These are phyloP conservation scores for Cheirogaleus medius DNA, from an alignment of 2,113 vertebrate genomes.

Conservation along the genomic window DNA sequence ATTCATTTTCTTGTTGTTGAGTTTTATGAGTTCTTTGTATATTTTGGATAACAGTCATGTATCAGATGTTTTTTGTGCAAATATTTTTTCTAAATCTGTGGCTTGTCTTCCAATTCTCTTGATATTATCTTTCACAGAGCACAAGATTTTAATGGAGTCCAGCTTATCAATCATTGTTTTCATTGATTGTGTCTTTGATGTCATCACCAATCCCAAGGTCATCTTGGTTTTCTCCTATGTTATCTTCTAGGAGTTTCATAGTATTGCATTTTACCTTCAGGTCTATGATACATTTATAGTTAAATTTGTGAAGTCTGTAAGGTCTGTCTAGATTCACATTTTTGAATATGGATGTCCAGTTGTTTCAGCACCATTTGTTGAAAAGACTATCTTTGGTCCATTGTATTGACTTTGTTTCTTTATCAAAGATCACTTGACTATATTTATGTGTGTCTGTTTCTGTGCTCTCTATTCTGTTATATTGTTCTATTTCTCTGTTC, in stretches of 20 bases:
- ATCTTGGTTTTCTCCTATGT: background rate
- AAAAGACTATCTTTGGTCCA: background rate
- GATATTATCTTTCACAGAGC: background rate
- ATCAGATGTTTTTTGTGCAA: background rate
- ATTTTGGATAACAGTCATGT: background rate
- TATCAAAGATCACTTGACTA: background rate
- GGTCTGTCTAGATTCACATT: background rate
- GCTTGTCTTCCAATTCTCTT: background rate
- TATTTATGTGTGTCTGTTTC: background rate
- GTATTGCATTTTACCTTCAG: background rate
- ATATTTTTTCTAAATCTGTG: background rate
- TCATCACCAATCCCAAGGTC: background rate
- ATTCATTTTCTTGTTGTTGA: background rate
- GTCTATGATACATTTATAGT: background rate
- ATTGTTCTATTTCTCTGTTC: background rate
- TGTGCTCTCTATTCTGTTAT: background rate
- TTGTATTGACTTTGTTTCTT: background rate
- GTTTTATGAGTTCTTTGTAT: background rate
- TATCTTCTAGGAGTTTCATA: background rate
- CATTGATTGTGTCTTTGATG: background rate
- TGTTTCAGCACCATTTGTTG: background rate
- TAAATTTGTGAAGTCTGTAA: background rate
- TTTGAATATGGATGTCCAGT: background rate
- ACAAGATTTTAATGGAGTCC: background rate
- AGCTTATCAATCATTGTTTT: background rate